phyloP scores from a whole-genome alignment of 2,888 invertebrate species.

The Petrolisthes cinctipes region DNA sequence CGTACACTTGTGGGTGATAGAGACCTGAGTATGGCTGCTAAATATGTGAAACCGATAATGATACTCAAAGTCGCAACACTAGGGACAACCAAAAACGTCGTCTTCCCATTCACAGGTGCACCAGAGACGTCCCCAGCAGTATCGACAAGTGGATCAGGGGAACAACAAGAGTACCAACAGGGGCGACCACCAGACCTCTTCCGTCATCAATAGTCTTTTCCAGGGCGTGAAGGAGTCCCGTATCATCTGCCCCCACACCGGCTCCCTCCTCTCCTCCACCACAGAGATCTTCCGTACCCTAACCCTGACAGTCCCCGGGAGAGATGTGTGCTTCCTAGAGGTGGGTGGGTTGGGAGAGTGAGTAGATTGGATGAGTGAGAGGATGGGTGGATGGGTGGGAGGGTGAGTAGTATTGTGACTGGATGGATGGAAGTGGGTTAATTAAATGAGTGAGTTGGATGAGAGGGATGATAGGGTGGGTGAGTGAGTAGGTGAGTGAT shows the following conservation, averaged over 20 bases:
- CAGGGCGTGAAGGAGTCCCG: conserved; percentile 31
- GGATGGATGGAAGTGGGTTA: no score
- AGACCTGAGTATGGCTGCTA: no score
- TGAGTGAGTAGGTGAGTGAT: no score
- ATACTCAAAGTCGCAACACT: no score
- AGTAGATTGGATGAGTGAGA: neutral
- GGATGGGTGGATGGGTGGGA: neutral
- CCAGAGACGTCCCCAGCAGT: no score
- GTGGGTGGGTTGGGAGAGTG: neutral
- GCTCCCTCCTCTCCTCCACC: neutral
- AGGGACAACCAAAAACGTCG: no score
- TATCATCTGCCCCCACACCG: neutral
- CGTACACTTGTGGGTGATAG: no score
- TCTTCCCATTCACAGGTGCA: no score
- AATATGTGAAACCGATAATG: no score
- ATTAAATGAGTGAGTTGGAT: no score
- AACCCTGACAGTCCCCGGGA: neutral
- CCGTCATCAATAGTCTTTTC: conserved; percentile 20
- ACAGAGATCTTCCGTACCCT: conserved; percentile 23
- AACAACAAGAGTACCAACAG: neutral
- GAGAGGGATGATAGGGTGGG: no score
- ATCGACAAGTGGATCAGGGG: neutral
- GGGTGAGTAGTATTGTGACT: neutral
- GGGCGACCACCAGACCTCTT: neutral
- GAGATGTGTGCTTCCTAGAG: conserved; percentile 2